Base-by-base conservation (phyloP, 2,797 vertebrate species). In the Fratercula arctica region DNA sequence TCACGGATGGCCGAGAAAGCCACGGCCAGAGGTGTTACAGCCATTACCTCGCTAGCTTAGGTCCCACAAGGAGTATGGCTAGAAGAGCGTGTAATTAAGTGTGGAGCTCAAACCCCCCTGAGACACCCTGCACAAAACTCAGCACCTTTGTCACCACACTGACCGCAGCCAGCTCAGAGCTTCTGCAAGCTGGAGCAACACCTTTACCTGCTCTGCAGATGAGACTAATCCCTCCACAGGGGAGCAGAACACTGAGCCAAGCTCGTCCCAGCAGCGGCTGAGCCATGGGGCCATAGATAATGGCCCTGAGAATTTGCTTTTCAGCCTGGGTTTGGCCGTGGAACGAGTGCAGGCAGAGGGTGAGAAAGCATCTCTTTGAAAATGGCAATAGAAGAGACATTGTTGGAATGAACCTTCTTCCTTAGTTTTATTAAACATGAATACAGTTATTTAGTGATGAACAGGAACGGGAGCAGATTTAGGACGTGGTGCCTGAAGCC, bases 161-260 rank as follows among this genome's bases (percentile, higher is more conserved):
- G 86, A 39, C 69, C 4, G 3, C 60, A 92, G 20, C 45, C 35
- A 74, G 37, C 54, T 89, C 37, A 53, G 53, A 9, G 21, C 59
- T 13, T 37, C 20, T 23, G 0, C 1, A 1, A 56, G 43, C 26
- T 67, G 64, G 68, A 79, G 41, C 29, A 82, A 50, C 29, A 53
- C 23, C 51, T 70, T 74, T 29, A 74, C 18, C 82, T 77, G 57
- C 59, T 54, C 63, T 70, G 33, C 51, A 67, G 63, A 37, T 81
- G 53, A 83, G 15, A 31, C 21, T 63, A 5, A 66, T 35, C 31
- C n/a, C 14, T 88, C 51, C 1, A 0, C 0, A 1, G 13, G 16
- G 17, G 14, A 87, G 72, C 19, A 57, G 45, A 50, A 63, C 60
- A 35, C 39, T 56, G 37, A 84, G 61, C 23, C 20, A 17, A 43